phyloP scores from a whole-genome alignment of 2,113 vertebrate species.

The Acrocephalus arundinaceus region DNA sequence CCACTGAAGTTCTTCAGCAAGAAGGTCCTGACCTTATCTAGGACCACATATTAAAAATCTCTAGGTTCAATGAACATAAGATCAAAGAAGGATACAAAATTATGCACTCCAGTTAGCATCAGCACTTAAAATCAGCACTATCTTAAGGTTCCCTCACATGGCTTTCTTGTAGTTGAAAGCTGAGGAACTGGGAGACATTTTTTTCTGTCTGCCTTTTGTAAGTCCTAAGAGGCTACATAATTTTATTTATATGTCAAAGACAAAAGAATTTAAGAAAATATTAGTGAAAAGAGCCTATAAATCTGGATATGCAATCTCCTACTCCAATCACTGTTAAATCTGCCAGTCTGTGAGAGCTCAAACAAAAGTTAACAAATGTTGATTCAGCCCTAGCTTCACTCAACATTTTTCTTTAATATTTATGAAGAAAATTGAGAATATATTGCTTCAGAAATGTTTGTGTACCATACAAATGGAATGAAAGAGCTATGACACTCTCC shows the following conservation, averaged over 20 bases:
- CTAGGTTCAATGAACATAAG: background rate
- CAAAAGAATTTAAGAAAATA: background rate
- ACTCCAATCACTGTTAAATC: background rate
- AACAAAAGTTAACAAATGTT: background rate
- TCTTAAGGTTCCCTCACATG: background rate
- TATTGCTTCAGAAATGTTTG: slow-evolving; percentile 23
- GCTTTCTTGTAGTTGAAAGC: background rate
- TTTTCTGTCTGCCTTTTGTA: background rate
- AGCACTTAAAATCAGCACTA: background rate
- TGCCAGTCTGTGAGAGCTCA: background rate
- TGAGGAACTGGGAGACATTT: background rate
- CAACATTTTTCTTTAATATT: background rate
- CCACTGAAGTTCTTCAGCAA: background rate
- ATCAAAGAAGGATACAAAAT: background rate
- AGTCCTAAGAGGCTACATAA: background rate
- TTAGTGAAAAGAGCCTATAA: background rate
- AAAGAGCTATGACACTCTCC: background rate
- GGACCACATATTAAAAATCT: background rate
- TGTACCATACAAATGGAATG: background rate
- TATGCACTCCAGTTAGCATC: background rate
- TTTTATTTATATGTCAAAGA: background rate
- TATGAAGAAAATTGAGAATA: slow-evolving; percentile 31
- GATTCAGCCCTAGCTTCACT: background rate
- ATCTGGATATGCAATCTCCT: background rate
- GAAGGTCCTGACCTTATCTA: background rate